Base-by-base conservation (phyloP, 2,888 invertebrate species). In the Pachymerium ferrugineum region DNA sequence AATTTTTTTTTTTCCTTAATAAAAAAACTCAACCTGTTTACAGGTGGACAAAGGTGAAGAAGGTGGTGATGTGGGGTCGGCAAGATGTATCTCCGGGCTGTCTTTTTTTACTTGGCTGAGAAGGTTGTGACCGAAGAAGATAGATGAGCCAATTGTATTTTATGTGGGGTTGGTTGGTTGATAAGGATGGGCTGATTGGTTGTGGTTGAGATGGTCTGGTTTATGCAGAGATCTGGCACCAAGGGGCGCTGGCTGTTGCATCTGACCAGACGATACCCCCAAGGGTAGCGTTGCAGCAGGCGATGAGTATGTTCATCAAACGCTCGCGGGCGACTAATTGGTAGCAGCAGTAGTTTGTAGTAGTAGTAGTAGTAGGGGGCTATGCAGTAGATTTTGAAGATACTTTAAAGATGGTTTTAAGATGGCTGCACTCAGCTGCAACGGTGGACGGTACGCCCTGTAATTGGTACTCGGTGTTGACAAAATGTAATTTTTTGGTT, bases 1-100 rank as follows among this genome's bases (percentile, higher is more conserved):
- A 54, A 54, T 14, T 54, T 22, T 47, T 54, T n/a, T n/a, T 54
- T 47, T 16, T 22, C 54, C 54, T 54, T 54, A 54, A 54, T 54
- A 54, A 54, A 54, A 54, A 54, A 54, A 54, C 54, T 54, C 54
- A 54, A 54, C 54, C 54, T 54, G 54, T 54, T 54, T 54, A 54
- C 54, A 54, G 54, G 54, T 54, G 54, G 54, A 54, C 54, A 54
- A 54, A 54, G 54, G 54, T 54, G 54, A 54, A 54, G 54, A 54
- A 54, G 54, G 54, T 54, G 54, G 54, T 54, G 54, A 54, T 54
- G 54, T 54, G 54, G 54, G 54, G 54, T 54, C 54, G 54, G 54
- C 54, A 54, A 54, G 54, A 54, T 54, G 54, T 54, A 14, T 54
- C 54, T 54, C 54, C 54, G 54, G 54, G 54, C 54, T 54, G 54